These are phyloP conservation scores for Nematopogon swammerdamellus DNA, from an alignment of 2,888 invertebrate genomes.

Conservation along the genomic window DNA sequence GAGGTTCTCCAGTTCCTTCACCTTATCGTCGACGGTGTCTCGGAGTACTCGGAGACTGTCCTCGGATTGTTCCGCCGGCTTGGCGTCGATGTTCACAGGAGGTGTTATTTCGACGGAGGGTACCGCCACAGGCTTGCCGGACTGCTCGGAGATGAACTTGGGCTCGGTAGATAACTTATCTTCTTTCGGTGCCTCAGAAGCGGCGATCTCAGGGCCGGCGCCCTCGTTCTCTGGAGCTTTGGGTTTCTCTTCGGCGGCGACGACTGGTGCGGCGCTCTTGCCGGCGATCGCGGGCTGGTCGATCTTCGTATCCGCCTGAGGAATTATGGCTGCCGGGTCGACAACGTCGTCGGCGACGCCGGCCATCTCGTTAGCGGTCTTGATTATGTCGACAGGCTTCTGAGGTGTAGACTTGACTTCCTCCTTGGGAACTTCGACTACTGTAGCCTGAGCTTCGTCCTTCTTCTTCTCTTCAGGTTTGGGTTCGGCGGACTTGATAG, in stretches of 20 bases:
- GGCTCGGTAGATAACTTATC: conserved; percentile 1
- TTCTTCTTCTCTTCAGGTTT: conserved; percentile 19
- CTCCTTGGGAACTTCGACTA: conserved; percentile 25
- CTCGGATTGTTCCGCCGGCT: conserved; percentile 17
- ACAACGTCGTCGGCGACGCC: conserved; percentile 33
- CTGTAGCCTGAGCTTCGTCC: conserved; percentile 18
- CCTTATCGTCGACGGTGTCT: conserved; percentile 32
- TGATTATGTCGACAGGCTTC: conserved; percentile 29
- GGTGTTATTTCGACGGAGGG: conserved; percentile 13
- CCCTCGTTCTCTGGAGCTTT: conserved; percentile 25
- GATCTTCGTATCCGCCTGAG: conserved; percentile 30
- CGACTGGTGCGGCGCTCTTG: conserved; percentile 33
- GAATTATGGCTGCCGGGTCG: conserved; percentile 25
- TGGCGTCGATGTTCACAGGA: conserved; percentile 13
- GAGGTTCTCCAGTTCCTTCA: conserved; percentile 10
- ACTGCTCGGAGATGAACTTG: neutral
- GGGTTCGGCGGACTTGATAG: conserved; percentile 15
- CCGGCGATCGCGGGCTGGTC: conserved; percentile 27
- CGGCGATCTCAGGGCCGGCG: conserved; percentile 13
- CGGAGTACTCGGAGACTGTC: conserved; percentile 33
- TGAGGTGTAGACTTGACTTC: conserved; percentile 25
- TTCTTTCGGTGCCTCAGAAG: conserved; percentile 12
- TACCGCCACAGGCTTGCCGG: neutral
- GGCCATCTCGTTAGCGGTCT: conserved; percentile 26
- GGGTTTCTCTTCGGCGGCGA: conserved; percentile 22